Percentiles rank a stretch among this genome's conserved stretches.
Conservation (phyloP, 2,113 vertebrate genomes). For the Thamnaconus septentrionalis region DNA sequence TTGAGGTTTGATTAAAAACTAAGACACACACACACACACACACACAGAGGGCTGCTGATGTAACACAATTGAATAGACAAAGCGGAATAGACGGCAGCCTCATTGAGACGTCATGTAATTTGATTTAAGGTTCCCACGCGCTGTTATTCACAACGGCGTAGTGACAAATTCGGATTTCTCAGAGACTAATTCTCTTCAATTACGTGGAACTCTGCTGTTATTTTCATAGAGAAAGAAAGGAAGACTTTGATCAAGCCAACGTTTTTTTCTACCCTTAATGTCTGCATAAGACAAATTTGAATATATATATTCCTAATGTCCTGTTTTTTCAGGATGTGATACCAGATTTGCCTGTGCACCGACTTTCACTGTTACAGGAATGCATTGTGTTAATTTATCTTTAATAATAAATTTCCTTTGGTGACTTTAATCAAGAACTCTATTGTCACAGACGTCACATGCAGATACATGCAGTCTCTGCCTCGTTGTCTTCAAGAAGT, state of each 20-base stretch:
- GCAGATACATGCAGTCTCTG: too few relatives aligned
- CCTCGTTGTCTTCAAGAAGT: too few relatives aligned
- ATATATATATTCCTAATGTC: too few relatives aligned
- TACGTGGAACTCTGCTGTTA: not conserved
- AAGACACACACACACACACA: not conserved
- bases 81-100: slow-evolving; percentile 17
- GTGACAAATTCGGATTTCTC: slow-evolving; percentile 20
- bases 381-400: too few relatives aligned
- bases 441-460: too few relatives aligned
- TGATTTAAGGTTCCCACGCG: slow-evolving; percentile 5
- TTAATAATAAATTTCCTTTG: too few relatives aligned
- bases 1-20: not conserved
- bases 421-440: too few relatives aligned
- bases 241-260: slow-evolving; percentile 1
- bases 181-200: slow-evolving; percentile 5
- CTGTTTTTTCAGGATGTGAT: too few relatives aligned
- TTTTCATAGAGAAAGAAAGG: not conserved
- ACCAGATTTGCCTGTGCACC: too few relatives aligned
- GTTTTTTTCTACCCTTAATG: too few relatives aligned
- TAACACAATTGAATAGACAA: slow-evolving; percentile 4
- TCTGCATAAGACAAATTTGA: slow-evolving; percentile 6
- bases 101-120: slow-evolving; percentile 22
- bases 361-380: too few relatives aligned
- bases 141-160: slow-evolving; percentile 11
- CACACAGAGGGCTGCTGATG: slow-evolving; percentile 4